A percentile compares a stretch with the other conserved stretches of the same genome.
Conservation (phyloP, 2,113 vertebrate genomes). For the Pterocles gutturalis region DNA sequence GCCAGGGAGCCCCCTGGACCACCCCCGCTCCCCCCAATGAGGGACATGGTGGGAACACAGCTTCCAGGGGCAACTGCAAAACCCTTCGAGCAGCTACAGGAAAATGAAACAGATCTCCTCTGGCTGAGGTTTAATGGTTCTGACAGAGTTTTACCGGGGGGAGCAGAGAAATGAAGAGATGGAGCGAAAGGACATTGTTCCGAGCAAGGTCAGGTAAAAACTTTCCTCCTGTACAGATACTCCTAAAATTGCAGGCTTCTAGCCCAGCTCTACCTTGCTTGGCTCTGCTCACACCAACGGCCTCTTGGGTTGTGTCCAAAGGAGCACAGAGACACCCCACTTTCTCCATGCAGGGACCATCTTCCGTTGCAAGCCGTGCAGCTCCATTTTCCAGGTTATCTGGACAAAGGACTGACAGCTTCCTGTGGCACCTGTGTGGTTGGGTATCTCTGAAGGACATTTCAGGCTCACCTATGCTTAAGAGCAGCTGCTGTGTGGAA, state of each 20-base stretch:
- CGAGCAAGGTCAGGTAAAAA: conserved; percentile 46
- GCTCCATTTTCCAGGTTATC: background rate
- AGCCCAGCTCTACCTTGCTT: background rate
- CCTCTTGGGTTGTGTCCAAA: background rate
- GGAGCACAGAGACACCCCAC: background rate
- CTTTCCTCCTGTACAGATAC: background rate
- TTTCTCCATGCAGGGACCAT: background rate
- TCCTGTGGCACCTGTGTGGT: rapidly evolving
- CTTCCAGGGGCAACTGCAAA: background rate
- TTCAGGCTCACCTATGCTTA: background rate
- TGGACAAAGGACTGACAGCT: background rate
- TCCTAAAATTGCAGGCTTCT: conserved; percentile 15
- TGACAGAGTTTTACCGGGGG: conserved; percentile 52
- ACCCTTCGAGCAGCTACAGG: background rate
- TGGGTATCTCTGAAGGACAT: background rate
- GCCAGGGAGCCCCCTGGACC: background rate
- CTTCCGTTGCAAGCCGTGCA: rapidly evolving
- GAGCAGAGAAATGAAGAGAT: background rate
- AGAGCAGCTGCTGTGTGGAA: background rate
- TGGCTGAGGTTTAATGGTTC: conserved; percentile 27
- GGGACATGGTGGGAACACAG: background rate
- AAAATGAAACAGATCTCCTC: background rate
- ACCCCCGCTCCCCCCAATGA: rapidly evolving
- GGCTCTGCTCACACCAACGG: background rate
- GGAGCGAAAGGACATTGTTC: background rate